Conservation (phyloP, 2,113 vertebrate species). For the Recurvirostra avosetta region DNA sequence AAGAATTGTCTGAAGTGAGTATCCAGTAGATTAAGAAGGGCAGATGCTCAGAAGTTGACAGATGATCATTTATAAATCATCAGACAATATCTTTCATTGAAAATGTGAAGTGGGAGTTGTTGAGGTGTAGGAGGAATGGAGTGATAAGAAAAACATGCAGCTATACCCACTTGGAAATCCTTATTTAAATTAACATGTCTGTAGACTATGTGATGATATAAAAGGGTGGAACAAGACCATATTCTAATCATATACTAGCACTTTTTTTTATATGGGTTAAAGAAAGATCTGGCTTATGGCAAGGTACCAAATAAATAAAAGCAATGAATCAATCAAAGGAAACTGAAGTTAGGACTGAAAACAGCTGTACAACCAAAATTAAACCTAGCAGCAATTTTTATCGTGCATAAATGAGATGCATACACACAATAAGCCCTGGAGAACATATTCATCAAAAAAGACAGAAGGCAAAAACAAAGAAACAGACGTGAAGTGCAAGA, state of each 20-base stretch:
- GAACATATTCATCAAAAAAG: slow-evolving; percentile 6
- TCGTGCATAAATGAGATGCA: neutral
- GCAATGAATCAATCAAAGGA: neutral
- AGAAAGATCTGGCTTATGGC: neutral
- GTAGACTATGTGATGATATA: neutral
- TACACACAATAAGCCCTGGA: neutral
- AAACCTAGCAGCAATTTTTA: neutral
- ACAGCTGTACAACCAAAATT: slow-evolving; percentile 10
- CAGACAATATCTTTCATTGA: neutral
- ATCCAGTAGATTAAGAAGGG: neutral
- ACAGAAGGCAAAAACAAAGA: slow-evolving; percentile 16
- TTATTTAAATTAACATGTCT: neutral
- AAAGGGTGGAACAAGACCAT: neutral
- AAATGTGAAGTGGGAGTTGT: neutral
- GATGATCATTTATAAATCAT: neutral
- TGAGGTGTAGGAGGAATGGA: neutral
- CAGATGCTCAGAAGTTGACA: neutral
- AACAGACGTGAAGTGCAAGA: neutral
- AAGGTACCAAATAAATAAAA: neutral
- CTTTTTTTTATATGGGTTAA: neutral
- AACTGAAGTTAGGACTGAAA: neutral
- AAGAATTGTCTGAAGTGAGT: neutral
- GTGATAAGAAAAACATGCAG: neutral
- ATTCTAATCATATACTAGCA: neutral
- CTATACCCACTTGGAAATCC: neutral